These are phyloP conservation scores for Clistopyga incitator DNA, from an alignment of 2,888 invertebrate genomes.

Conservation along the genomic window DNA sequence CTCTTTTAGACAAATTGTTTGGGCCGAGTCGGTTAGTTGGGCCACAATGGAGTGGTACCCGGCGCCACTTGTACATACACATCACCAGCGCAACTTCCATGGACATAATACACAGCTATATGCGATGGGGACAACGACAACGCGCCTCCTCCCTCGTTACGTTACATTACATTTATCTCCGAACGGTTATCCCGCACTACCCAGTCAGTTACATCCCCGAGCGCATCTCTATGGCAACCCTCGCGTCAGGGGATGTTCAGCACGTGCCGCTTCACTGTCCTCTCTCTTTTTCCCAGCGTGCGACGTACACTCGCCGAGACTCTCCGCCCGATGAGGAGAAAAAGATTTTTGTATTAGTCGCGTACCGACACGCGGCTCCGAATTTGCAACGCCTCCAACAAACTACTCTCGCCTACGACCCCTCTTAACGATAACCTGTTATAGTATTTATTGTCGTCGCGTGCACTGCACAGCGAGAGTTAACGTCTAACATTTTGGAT, in stretches of 20 bases:
- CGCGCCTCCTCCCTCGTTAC: constrained; percentile 82
- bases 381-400: constrained; percentile 75
- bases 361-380: constrained; percentile 72
- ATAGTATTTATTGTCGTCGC: constrained; percentile 34
- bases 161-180: constrained; percentile 84
- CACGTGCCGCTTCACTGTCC: constrained; percentile 58
- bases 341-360: constrained; percentile 51
- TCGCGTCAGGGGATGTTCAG: constrained; percentile 28
- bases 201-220: constrained; percentile 47
- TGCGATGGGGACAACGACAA: constrained; percentile 53
- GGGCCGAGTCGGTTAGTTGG: constrained; percentile 83
- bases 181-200: constrained; percentile 76
- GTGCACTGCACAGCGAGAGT: neutral
- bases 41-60: constrained; percentile 80
- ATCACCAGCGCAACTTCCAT: neutral
- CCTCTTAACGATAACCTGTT: constrained; percentile 55
- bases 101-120: constrained; percentile 10
- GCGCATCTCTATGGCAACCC: constrained; percentile 78
- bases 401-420: constrained; percentile 51
- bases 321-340: constrained; percentile 46
- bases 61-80: constrained; percentile 6
- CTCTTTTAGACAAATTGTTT: constrained; percentile 83
- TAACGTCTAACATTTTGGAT: neutral
- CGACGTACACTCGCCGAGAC: constrained; percentile 58
- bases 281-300: constrained; percentile 57